phyloP scores from a whole-genome alignment of 2,797 vertebrate genomes.

The Alexandromys oeconomus region DNA sequence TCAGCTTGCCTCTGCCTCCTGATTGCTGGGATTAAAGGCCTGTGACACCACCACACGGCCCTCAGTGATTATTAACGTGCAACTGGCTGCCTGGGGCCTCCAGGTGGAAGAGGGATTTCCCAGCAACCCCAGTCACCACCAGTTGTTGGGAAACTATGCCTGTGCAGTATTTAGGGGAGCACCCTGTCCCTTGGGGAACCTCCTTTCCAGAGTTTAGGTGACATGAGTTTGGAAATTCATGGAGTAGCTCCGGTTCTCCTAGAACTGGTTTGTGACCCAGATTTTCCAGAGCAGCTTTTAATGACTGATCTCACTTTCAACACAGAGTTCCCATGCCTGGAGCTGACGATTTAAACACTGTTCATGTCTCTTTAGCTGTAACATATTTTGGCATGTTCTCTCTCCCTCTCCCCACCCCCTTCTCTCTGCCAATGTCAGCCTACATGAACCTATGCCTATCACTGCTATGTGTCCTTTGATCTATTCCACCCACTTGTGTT shows the following conservation, averaged over 20 bases:
- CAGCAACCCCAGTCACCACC: too few species aligned
- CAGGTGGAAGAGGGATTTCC: neutral
- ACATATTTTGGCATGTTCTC: too few species aligned
- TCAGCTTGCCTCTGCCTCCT: too few species aligned
- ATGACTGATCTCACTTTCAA: neutral
- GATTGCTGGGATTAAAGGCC: too few species aligned
- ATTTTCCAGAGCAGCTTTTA: neutral
- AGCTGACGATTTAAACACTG: neutral
- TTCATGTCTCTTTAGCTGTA: neutral
- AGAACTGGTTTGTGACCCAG: neutral
- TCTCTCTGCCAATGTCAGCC: too few species aligned
- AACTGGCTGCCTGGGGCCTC: too few species aligned
- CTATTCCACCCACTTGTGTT: too few species aligned
- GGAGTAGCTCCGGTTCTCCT: neutral
- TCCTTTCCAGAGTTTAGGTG: neutral
- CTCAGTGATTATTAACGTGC: neutral
- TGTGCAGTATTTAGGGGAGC: neutral
- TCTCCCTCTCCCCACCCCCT: too few species aligned
- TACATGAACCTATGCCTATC: too few species aligned
- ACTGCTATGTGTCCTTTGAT: too few species aligned
- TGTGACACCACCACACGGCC: too few species aligned
- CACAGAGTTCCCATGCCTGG: neutral
- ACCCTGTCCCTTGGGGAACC: neutral
- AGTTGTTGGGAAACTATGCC: neutral
- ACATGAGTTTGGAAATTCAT: neutral